phyloP scores from a whole-genome alignment of 2,797 vertebrate species.

The Aselliscus stoliczkanus region DNA sequence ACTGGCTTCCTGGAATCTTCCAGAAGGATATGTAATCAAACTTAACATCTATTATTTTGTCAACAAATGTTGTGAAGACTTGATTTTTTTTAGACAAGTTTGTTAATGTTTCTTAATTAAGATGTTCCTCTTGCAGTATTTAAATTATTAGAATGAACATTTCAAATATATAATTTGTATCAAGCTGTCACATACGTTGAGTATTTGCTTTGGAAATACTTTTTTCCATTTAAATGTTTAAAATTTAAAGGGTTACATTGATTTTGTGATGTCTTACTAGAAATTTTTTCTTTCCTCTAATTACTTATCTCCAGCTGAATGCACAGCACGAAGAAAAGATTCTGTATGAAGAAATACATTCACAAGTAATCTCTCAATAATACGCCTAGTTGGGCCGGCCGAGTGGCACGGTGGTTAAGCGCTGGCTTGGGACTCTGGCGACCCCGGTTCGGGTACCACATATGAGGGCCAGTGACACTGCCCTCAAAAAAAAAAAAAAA shows the following conservation, averaged over 20 bases:
- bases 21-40: background rate
- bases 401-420: too few relatives aligned
- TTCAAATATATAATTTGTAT: slow-evolving; percentile 11
- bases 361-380: background rate
- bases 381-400: background rate
- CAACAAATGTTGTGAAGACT: background rate
- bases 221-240: background rate
- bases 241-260: slow-evolving; percentile 4
- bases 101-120: background rate
- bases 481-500: too few relatives aligned
- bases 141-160: slow-evolving; percentile 7
- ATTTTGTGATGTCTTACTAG: background rate
- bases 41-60: background rate
- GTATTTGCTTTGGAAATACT: background rate
- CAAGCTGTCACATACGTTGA: background rate
- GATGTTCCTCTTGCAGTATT: background rate
- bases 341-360: background rate
- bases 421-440: too few relatives aligned
- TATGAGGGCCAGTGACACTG: too few relatives aligned
- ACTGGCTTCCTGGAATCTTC: background rate
- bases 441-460: too few relatives aligned
- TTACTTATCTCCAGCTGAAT: background rate
- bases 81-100: background rate
- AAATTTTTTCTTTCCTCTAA: slow-evolving; percentile 2
- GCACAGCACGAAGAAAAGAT: background rate